Evolutionary conservation across 2,113 vertebrate species (phyloP).

Genomic region (Tretioscincus oriximinensis): DNA sequence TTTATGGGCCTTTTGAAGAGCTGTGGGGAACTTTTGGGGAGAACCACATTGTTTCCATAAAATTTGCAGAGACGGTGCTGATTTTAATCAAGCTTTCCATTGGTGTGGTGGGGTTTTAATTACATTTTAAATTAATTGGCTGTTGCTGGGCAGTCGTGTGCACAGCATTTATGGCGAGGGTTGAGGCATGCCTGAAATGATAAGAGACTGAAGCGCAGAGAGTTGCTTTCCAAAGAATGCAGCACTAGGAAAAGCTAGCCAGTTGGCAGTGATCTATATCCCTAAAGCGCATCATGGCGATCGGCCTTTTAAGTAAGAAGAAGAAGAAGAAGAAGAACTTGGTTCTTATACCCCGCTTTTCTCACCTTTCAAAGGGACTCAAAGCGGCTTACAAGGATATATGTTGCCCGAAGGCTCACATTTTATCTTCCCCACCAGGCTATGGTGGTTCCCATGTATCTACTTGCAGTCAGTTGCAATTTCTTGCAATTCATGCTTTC

Average conservation of each 20-base stretch:
- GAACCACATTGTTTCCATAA: not conserved
- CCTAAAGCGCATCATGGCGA: not conserved
- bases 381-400: too few relatives aligned
- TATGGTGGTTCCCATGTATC: too few relatives aligned
- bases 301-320: too few relatives aligned
- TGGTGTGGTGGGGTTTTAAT: conserved; percentile 17
- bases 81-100: conserved; percentile 10
- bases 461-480: too few relatives aligned
- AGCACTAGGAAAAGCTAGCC: not conserved
- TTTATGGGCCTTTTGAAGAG: not conserved
- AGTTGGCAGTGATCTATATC: conserved; percentile 3
- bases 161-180: conserved; percentile 27
- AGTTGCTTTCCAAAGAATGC: not conserved
- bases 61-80: not conserved
- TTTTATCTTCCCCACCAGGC: too few relatives aligned
- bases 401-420: too few relatives aligned
- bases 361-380: too few relatives aligned
- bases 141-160: not conserved
- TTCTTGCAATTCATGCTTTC: too few relatives aligned
- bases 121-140: not conserved
- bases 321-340: too few relatives aligned
- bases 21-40: too few relatives aligned
- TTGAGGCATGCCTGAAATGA: not conserved
- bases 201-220: not conserved
- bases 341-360: too few relatives aligned